Base-by-base conservation (phyloP, 2,113 vertebrate species). In the Merops nubicus region DNA sequence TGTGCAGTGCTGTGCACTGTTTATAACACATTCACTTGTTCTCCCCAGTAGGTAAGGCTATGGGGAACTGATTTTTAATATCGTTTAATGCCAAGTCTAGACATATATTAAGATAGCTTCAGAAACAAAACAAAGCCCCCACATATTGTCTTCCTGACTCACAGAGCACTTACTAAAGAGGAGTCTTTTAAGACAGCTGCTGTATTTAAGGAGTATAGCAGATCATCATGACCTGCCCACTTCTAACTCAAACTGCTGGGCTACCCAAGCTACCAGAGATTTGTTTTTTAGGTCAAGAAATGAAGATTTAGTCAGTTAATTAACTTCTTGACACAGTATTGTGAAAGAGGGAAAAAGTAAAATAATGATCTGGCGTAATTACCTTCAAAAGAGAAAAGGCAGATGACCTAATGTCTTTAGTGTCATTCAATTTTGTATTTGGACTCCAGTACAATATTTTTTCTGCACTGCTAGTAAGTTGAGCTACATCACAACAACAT, bases 21-120 rank as follows among this genome's bases (percentile, higher is more conserved):
- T 86, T 80, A 72, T 34, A 64, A 84, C 40, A 69, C 40, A 34
- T 40, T 80, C 23, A 60, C 7, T 48, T 9, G 1, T 14, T 34
- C 31, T 54, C 11, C 45, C 17, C 68, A 62, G n/a, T 31, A 88
- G n/a, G 36, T n/a, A 81, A 67, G 28, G 48, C 67, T 47, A 31
- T 3, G 17, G 8, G 50, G 18, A 94, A 91, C 3, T 73, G 63
- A 94, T 83, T 97, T 94, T 89, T 81, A 74, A 29, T 62, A 45
- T 45, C 13, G n/a, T n/a, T 84, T 92, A 92, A 94, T 96, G 25
- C 15, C 42, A 91, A 84, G 84, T 86, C 68, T 77, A 93, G 87
- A 88, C 50, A 84, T 60, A 76, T 75, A 76, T 83, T 69, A 94
- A 80, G 11, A 42, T 21, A 62, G 33, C 9, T 74, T 50, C 56